phyloP scores from a whole-genome alignment of 2,113 vertebrate species.

The Chlamydotis undulata region DNA sequence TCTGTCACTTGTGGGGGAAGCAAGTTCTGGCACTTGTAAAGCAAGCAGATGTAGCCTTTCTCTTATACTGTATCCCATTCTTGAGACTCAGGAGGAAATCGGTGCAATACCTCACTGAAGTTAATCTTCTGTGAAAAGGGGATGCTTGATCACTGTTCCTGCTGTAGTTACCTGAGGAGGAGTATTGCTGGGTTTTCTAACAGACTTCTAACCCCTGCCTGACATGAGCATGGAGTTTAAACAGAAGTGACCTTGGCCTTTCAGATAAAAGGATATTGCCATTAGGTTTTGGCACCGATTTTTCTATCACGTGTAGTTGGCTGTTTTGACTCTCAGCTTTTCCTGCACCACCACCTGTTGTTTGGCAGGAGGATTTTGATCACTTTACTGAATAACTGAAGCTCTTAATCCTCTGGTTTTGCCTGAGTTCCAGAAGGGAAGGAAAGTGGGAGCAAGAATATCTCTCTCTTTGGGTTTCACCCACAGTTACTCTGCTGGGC shows the following conservation, averaged over 20 bases:
- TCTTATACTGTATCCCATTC: not conserved
- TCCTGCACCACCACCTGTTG: not conserved
- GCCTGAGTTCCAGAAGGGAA: not conserved
- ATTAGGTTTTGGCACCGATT: not conserved
- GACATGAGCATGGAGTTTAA: not conserved
- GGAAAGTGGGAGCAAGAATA: not conserved
- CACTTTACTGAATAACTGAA: not conserved
- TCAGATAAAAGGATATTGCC: not conserved
- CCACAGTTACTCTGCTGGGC: not conserved
- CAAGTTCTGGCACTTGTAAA: not conserved
- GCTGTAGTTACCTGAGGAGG: not conserved
- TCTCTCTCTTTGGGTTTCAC: not conserved
- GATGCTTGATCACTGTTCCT: fast-evolving
- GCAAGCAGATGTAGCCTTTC: not conserved
- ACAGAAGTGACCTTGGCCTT: not conserved
- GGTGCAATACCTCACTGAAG: not conserved
- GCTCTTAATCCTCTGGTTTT: not conserved
- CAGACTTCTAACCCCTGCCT: not conserved
- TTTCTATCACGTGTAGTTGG: fast-evolving
- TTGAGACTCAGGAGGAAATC: not conserved
- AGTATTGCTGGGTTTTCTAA: not conserved
- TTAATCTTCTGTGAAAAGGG: not conserved
- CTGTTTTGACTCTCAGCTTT: not conserved
- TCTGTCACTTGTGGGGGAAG: not conserved
- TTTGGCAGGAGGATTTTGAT: not conserved